Percentiles rank a stretch among this genome's conserved stretches.
phyloP scores from a whole-genome alignment of 1,140 invertebrate genomes.

The Drosophila kikkawai region DNA sequence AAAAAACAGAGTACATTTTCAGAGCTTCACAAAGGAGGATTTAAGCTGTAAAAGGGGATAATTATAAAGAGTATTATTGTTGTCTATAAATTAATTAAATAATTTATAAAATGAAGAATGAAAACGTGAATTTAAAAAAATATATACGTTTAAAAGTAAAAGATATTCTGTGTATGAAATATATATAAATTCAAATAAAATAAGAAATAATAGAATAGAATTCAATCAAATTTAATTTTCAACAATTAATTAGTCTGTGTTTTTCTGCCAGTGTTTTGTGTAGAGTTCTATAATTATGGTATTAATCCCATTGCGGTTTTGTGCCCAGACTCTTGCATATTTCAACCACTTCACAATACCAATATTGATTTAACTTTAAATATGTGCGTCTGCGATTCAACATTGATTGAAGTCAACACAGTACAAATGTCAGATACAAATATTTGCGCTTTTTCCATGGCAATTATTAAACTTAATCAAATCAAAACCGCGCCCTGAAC shows the following conservation, averaged over 20 bases:
- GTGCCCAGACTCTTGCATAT: background rate
- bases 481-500: conserved; percentile 69
- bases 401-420: conserved; percentile 46
- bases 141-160: background rate
- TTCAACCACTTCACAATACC: background rate
- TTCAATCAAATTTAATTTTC: background rate
- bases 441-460: conserved; percentile 58
- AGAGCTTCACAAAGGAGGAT: background rate
- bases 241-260: background rate
- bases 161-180: background rate
- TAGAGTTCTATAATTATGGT: conserved; percentile 15
- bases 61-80: background rate
- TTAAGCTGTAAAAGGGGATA: background rate
- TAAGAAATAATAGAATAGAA: no score
- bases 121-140: background rate
- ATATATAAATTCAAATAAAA: background rate
- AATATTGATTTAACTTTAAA: conserved; percentile 50
- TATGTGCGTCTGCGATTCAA: conserved; percentile 19
- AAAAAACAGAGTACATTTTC: background rate
- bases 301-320: conserved; percentile 22
- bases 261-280: conserved; percentile 6
- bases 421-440: conserved; percentile 41
- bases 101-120: background rate
- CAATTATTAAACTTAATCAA: conserved; percentile 82
- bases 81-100: background rate